Evolutionary conservation across 2,113 vertebrate species (phyloP).

Genomic region (Equus przewalskii): DNA sequence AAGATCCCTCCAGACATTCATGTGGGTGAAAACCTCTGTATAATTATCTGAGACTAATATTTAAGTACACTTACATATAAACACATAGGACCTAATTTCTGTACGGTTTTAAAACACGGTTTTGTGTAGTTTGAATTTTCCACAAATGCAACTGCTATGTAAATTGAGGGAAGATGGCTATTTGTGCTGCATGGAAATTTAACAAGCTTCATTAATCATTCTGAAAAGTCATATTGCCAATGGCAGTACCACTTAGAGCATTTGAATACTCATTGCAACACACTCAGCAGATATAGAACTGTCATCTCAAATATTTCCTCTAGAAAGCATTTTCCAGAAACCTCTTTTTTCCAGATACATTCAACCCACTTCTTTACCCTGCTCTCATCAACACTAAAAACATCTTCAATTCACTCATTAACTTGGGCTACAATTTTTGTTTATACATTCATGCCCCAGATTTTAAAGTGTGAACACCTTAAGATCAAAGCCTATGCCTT

Average conservation of each 20-base stretch:
- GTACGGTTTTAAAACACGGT: neutral
- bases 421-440: neutral
- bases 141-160: neutral
- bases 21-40: neutral
- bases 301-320: constrained; percentile 3
- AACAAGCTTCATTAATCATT: neutral
- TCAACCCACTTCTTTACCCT: neutral
- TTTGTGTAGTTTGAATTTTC: constrained; percentile 48
- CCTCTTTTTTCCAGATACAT: neutral
- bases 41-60: neutral
- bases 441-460: neutral
- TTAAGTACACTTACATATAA: constrained; percentile 41
- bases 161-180: neutral
- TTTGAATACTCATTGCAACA: neutral
- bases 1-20: neutral
- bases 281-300: neutral
- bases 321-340: neutral
- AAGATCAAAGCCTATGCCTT: neutral
- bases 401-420: neutral
- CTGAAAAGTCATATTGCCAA: constrained; percentile 1
- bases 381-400: neutral
- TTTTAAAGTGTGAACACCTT: neutral
- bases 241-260: neutral
- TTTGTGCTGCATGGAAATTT: constrained; percentile 14
- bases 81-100: neutral